Percentiles rank a stretch among this genome's conserved stretches.
Evolutionary conservation across 2,113 vertebrate genomes (phyloP).

Genomic region (Plecturocebus donacophilus): DNA sequence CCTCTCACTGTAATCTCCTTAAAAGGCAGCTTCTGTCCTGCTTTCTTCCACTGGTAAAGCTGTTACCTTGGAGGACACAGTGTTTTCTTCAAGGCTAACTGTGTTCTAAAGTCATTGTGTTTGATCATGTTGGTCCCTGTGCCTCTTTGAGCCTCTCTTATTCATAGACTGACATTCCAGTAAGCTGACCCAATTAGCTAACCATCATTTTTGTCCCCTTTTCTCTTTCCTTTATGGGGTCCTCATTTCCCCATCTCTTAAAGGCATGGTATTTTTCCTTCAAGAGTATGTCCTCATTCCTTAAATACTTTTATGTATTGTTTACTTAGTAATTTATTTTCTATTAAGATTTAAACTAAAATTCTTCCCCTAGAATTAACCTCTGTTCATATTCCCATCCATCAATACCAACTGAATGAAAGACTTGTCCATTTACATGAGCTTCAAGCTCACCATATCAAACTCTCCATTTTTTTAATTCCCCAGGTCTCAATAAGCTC

Average conservation of each 20-base stretch:
- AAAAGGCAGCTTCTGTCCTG: background rate
- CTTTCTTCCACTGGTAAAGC: background rate
- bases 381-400: rapidly evolving
- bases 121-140: background rate
- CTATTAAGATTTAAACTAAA: background rate
- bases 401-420: background rate
- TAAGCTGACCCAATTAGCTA: background rate
- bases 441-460: background rate
- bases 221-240: background rate
- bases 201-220: background rate
- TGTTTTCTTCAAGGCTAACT: background rate
- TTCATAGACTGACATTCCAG: background rate
- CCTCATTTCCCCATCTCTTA: background rate
- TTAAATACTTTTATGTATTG: background rate
- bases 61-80: background rate
- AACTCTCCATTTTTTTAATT: background rate
- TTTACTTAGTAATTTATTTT: background rate
- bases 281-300: background rate
- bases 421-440: background rate
- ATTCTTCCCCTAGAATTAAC: background rate
- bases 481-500: background rate
- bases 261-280: background rate
- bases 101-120: background rate
- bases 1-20: background rate
- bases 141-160: background rate